A percentile compares a stretch with the other conserved stretches of the same genome.
These are phyloP conservation scores for Origma solitaria DNA, from an alignment of 2,113 vertebrate species.

Conservation along the genomic window DNA sequence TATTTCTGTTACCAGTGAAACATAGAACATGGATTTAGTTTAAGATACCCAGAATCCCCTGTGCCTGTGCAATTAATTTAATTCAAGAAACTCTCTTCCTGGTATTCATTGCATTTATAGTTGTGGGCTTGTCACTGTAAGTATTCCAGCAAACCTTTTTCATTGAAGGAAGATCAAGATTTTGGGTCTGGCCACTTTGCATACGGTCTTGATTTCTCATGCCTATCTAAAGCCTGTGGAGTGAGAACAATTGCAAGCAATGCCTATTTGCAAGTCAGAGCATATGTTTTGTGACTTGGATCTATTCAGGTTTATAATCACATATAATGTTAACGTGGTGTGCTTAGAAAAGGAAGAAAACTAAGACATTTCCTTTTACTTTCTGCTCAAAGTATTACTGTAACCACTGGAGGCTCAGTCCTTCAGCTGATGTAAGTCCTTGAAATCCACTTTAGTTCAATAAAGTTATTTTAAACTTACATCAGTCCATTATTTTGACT, in stretches of 20 bases:
- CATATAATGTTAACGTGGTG: not conserved
- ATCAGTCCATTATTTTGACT: constrained; percentile 41
- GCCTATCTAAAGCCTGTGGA: accelerated
- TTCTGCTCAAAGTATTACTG: constrained; percentile 9
- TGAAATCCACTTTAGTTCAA: constrained; percentile 21
- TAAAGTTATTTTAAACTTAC: constrained; percentile 30
- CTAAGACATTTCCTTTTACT: not conserved
- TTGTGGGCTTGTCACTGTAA: not conserved
- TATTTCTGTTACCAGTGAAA: not conserved
- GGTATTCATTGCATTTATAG: not conserved
- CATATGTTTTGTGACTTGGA: not conserved
- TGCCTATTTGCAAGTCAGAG: constrained; percentile 9
- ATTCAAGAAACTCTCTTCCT: not conserved
- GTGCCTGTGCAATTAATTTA: not conserved
- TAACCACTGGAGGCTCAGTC: not conserved
- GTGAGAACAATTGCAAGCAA: not conserved
- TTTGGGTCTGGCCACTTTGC: not conserved
- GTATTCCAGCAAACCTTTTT: not conserved
- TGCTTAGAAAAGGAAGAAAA: constrained; percentile 2
- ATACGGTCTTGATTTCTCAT: not conserved
- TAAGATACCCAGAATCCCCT: not conserved
- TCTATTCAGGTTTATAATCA: not conserved
- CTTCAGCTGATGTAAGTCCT: not conserved
- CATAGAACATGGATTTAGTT: not conserved
- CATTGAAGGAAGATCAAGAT: not conserved